Evolutionary conservation across 2,888 invertebrate species (phyloP), one percentile per base, ranked within the genome.

Genomic region (Caenorhabditis virilis): DNA sequence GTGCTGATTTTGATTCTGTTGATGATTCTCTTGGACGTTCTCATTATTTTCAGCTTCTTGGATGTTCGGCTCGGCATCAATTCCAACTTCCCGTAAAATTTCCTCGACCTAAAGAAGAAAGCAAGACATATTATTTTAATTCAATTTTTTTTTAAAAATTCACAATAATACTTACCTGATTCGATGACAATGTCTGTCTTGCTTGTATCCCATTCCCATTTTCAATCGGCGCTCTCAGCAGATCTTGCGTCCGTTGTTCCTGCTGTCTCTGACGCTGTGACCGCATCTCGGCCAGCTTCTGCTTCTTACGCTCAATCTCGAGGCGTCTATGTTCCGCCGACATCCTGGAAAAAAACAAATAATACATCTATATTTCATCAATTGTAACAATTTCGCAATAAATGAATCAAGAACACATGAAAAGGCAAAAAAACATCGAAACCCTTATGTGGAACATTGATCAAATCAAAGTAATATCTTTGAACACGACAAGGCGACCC

Each of bases 271-370:
- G 53, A 15, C 68, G 65, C 2, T 59, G 56, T 20, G 68, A 69
- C 13, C 59, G 54, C 30, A 66, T 18, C 50, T 70, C 72, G 20
- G 78, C 78, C 51, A 78, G 38, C 38, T 53, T 57, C 54, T 73
- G 72, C 67, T 75, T 73, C 51, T 78, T 78, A 2, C 71, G 63
- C 51, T 77, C 74, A 60, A 78, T 49, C 49, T 78, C 74, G 43
- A 53, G 53, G 25, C 50, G 49, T 51, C 58, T 53, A 46, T 48
- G 46, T 23, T 64, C 63, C 22, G 47, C 47, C 41, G 50, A 13
- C 53, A 22, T 26, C 36, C 47, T 47, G 20, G n/a, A 11, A 9
- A 13, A 30, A 30, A 36, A n/a, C n/a, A 36, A 36, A 36, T 7
- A 15, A 36, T 16, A 36, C 4, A 15, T 7, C 13, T 36, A n/a